Evolutionary conservation across 2,797 vertebrate genomes (phyloP).

Genomic region (Odontamblyopus rebecca): DNA sequence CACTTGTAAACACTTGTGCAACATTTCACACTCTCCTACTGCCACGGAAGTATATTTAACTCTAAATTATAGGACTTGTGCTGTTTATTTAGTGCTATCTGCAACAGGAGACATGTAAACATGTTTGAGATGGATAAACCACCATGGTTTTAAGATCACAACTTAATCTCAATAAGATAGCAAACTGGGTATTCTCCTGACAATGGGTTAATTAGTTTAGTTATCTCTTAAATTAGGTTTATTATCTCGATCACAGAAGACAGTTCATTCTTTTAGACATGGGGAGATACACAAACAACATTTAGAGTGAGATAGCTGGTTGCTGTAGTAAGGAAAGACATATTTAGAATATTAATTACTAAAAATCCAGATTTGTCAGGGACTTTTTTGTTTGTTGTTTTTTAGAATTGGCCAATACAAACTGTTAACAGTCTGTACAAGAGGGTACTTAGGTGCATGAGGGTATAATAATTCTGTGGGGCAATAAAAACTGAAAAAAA

Average conservation of each 20-base stretch:
- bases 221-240: slow-evolving; percentile 6
- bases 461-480: too few species aligned
- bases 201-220: slow-evolving; percentile 12
- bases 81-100: background rate
- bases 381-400: background rate
- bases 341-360: slow-evolving; percentile 1
- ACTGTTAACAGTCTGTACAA: too few species aligned
- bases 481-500: background rate
- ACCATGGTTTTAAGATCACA: background rate
- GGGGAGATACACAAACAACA: background rate
- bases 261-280: background rate
- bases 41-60: too few species aligned
- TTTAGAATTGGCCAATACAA: background rate
- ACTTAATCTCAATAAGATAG: background rate
- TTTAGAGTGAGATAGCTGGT: too few species aligned
- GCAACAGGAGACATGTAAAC: background rate
- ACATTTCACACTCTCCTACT: background rate
- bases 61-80: background rate
- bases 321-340: background rate
- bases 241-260: slow-evolving; percentile 2
- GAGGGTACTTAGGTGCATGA: too few species aligned
- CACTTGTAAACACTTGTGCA: too few species aligned
- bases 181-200: slow-evolving; percentile 2
- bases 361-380: too few species aligned
- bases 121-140: background rate